Evolutionary conservation across 2,113 vertebrate genomes (phyloP).

Genomic region (Pseudopipra pipra): DNA sequence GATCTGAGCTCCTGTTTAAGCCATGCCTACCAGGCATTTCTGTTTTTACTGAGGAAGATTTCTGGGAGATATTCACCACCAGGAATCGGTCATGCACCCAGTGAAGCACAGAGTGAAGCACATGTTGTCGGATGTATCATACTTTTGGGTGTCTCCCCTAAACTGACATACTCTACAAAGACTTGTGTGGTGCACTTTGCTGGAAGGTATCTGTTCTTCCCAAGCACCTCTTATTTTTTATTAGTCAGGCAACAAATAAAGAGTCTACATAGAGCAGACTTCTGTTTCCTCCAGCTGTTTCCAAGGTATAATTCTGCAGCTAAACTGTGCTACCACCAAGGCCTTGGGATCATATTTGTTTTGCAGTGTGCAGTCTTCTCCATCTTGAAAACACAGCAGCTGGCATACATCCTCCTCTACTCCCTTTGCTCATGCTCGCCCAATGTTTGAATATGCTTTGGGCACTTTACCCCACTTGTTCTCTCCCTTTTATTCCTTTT

Average conservation of each 20-base stretch:
- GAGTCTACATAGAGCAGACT: background rate
- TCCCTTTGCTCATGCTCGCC: background rate
- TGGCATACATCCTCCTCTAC: background rate
- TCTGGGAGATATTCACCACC: background rate
- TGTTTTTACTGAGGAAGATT: background rate
- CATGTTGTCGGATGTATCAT: rapidly evolving
- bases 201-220: background rate
- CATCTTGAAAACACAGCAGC: background rate
- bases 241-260: background rate
- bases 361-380: background rate
- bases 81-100: background rate
- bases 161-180: background rate
- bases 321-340: background rate
- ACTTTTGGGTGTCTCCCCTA: background rate
- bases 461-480: rapidly evolving
- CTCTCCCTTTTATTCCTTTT: background rate
- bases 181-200: background rate
- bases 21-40: background rate
- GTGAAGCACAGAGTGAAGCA: background rate
- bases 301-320: background rate
- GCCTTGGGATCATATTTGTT: background rate
- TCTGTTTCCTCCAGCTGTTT: background rate
- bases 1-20: background rate
- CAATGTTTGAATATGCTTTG: background rate
- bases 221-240: background rate